Conservation (phyloP, 2,797 vertebrate genomes). For the Sebastes elongatus region DNA sequence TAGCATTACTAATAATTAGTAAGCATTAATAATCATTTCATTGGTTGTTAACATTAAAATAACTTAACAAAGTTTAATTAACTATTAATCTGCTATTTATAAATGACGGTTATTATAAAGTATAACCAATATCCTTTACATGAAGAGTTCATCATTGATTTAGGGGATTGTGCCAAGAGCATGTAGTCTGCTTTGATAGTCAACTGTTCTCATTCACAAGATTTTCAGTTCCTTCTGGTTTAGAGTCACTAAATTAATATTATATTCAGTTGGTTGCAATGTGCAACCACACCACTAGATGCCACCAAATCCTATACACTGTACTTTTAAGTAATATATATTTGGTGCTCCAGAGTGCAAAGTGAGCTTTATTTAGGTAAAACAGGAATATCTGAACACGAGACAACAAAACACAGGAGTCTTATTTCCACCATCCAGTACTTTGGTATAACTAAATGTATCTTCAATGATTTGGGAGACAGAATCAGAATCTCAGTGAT, state of each 20-base stretch:
- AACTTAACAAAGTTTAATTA: too few species aligned
- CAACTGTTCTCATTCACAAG: background rate
- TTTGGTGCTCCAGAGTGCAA: background rate
- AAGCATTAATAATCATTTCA: too few species aligned
- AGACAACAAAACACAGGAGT: background rate
- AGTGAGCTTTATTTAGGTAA: background rate
- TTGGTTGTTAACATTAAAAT: too few species aligned
- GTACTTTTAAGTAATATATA: background rate
- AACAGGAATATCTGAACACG: background rate
- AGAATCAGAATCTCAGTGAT: background rate
- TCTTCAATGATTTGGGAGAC: background rate
- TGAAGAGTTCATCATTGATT: background rate
- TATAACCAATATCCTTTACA: background rate
- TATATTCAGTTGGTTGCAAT: too few species aligned
- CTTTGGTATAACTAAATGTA: background rate
- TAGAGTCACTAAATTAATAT: background rate
- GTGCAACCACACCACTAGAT: too few species aligned
- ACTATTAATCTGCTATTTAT: too few species aligned
- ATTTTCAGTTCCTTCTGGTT: background rate
- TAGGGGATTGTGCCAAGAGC: background rate
- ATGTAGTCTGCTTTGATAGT: background rate
- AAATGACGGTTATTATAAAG: too few species aligned
- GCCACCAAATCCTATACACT: fast-evolving
- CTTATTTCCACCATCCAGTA: background rate
- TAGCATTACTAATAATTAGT: too few species aligned